Conservation (phyloP, 2,113 vertebrate genomes). For the Plestiodon gilberti region DNA sequence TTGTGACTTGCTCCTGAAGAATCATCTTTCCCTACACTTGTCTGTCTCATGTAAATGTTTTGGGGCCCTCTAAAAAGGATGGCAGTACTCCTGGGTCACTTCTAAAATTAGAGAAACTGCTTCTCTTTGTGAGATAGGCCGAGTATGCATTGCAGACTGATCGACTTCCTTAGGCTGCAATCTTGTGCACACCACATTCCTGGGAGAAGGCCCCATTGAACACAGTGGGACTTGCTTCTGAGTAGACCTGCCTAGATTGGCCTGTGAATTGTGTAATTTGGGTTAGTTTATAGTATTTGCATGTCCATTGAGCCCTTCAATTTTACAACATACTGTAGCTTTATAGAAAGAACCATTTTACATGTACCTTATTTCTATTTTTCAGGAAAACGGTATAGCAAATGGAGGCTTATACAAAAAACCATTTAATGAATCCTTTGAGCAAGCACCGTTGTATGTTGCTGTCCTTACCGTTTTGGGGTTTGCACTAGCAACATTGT, state of each 20-base stretch:
- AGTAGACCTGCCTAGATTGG: too few species aligned
- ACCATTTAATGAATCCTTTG: constrained; percentile 80
- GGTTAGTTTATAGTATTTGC: too few species aligned
- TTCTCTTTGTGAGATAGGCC: neutral
- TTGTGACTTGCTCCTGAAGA: neutral
- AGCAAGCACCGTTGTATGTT: constrained; percentile 89
- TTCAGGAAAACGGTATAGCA: constrained; percentile 81
- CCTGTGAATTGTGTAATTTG: too few species aligned
- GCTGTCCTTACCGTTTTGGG: constrained; percentile 90
- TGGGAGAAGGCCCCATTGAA: too few species aligned
- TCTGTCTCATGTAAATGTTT: neutral
- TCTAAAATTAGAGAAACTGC: neutral
- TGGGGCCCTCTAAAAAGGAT: neutral
- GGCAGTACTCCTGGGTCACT: neutral
- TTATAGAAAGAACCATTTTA: neutral
- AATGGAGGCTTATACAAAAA: constrained; percentile 69
- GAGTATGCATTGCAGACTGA: neutral
- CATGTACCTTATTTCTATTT: constrained; percentile 56
- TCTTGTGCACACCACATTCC: too few species aligned
- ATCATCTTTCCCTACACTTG: neutral
- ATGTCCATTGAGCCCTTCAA: too few species aligned
- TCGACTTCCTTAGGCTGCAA: neutral
- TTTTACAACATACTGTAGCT: neutral
- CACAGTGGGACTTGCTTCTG: neutral
- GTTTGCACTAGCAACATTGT: constrained; percentile 89